Evolutionary conservation across 2,888 invertebrate genomes (phyloP).

Genomic region (Strigamia transsilvanica): DNA sequence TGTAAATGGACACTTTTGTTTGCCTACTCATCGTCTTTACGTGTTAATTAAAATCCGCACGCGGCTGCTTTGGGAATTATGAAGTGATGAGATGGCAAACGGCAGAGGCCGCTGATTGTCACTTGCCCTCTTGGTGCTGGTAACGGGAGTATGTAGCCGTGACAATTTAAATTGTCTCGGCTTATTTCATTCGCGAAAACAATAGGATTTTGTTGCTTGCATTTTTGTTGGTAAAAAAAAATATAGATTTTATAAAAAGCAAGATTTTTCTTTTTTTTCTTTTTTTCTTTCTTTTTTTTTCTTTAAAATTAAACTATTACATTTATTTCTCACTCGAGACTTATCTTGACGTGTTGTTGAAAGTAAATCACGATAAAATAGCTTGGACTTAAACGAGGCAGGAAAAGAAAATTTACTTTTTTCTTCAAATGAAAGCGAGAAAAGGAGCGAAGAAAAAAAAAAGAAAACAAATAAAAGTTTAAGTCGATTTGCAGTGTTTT

Average conservation of each 20-base stretch:
- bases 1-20: constrained; percentile 36
- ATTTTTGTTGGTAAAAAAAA: not conserved
- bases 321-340: constrained; percentile 29
- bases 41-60: constrained; percentile 36
- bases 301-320: constrained; percentile 23
- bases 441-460: too few relatives aligned
- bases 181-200: not conserved
- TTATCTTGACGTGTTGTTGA: constrained; percentile 45
- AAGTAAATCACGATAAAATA: constrained; percentile 32
- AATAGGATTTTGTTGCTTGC: not conserved
- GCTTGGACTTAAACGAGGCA: constrained; percentile 31
- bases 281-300: not conserved
- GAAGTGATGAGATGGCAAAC: constrained; percentile 41
- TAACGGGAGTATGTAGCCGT: not conserved
- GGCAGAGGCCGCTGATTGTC: constrained; percentile 40
- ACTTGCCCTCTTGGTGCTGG: constrained; percentile 14
- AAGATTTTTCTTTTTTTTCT: not conserved
- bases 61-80: constrained; percentile 31
- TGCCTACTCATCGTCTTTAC: constrained; percentile 12
- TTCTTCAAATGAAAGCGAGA: not conserved
- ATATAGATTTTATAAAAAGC: not conserved
- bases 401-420: constrained; percentile 10
- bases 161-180: not conserved
- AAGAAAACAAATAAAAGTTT: not conserved
- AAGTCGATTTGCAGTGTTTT: constrained; percentile 47